These are phyloP conservation scores for Cydia pomonella DNA, from an alignment of 1,140 invertebrate genomes.

Conservation along the genomic window DNA sequence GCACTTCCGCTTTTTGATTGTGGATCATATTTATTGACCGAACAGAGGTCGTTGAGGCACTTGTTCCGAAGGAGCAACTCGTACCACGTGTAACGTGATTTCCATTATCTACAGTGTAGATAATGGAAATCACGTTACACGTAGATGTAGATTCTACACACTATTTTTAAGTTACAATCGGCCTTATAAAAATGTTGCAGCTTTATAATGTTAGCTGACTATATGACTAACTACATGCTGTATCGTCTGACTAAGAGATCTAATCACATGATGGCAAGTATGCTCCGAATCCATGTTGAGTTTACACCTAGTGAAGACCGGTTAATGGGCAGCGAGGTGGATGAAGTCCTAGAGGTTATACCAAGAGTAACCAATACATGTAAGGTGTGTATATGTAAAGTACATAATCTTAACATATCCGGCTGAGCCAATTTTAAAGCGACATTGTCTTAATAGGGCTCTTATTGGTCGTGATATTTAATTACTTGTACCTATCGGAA, in stretches of 20 bases:
- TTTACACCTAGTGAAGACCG: conserved; percentile 56
- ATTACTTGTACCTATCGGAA: too few species aligned
- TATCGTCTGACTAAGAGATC: conserved; percentile 85
- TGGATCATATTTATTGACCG: too few species aligned
- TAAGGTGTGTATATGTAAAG: conserved; percentile 50
- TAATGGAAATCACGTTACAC: too few species aligned
- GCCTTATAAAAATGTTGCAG: conserved; percentile 71
- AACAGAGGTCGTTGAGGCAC: too few species aligned
- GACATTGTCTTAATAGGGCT: too few species aligned
- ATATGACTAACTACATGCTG: conserved; percentile 86
- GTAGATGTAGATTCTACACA: too few species aligned
- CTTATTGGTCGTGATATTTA: too few species aligned
- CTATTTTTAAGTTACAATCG: background rate
- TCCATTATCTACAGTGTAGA: too few species aligned
- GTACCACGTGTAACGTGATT: too few species aligned
- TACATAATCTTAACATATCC: background rate
- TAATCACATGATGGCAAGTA: conserved; percentile 81
- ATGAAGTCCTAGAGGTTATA: conserved; percentile 78
- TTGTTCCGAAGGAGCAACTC: too few species aligned
- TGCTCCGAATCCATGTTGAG: conserved; percentile 81
- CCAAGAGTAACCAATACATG: conserved; percentile 74
- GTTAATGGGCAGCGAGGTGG: conserved; percentile 50
- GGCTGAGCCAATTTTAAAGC: too few species aligned
- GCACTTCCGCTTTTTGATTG: too few species aligned
- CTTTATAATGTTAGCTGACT: conserved; percentile 88